Percentiles rank a stretch among this genome's conserved stretches.
Evolutionary conservation across 2,888 invertebrate species (phyloP).

Genomic region (Muschampia plurimacula): DNA sequence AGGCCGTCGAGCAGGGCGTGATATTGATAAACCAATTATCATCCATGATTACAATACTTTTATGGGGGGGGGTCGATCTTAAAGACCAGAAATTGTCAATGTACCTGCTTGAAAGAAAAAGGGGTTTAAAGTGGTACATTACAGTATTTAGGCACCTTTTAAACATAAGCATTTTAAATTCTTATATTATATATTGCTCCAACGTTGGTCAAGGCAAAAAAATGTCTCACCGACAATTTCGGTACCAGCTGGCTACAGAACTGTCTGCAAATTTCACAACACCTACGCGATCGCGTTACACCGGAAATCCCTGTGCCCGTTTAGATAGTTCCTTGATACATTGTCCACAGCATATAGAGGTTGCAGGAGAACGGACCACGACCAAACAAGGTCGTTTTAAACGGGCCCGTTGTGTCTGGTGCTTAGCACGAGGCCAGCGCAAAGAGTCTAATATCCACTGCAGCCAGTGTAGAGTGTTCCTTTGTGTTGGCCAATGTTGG

Average conservation of each 20-base stretch:
- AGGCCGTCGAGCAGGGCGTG: neutral
- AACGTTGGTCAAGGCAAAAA: neutral
- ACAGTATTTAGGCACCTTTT: neutral
- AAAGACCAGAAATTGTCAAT: neutral
- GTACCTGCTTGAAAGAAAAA: neutral
- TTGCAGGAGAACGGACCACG: neutral
- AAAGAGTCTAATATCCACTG: neutral
- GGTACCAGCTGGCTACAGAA: neutral
- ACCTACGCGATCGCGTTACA: too few relatives aligned
- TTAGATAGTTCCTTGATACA: neutral
- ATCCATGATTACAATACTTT: neutral
- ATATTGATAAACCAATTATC: neutral
- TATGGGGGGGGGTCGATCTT: neutral
- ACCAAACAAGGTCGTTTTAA: neutral
- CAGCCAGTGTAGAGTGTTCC: neutral
- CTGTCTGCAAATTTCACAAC: too few relatives aligned
- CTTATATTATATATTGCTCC: neutral
- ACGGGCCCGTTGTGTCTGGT: neutral
- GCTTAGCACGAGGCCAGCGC: neutral
- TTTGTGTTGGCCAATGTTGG: neutral
- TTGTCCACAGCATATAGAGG: neutral
- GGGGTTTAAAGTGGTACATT: neutral
- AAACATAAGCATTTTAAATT: neutral
- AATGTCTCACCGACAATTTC: neutral
- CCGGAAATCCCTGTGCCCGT: too few relatives aligned